phyloP scores from a whole-genome alignment of 2,113 vertebrate species.

The Barnardius zonarius region DNA sequence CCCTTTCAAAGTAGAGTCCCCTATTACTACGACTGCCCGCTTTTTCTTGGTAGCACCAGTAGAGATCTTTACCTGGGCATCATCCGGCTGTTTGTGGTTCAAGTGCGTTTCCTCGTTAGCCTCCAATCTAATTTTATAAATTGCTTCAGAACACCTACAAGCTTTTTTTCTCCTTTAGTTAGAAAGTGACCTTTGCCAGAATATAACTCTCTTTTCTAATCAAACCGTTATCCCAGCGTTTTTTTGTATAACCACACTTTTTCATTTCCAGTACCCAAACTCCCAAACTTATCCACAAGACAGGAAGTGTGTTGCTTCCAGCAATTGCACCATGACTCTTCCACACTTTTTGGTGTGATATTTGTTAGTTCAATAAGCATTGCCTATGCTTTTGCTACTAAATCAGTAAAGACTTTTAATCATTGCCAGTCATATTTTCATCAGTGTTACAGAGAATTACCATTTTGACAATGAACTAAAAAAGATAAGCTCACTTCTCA shows the following conservation, averaged over 20 bases:
- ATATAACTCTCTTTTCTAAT: neutral
- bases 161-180: neutral
- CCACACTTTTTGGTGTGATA: neutral
- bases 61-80: too few species aligned
- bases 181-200: neutral
- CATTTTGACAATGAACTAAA: neutral
- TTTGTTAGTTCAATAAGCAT: neutral
- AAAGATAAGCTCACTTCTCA: neutral
- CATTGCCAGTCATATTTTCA: neutral
- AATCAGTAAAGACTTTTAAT: neutral
- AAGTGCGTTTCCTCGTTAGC: too few species aligned
- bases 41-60: too few species aligned
- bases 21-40: too few species aligned
- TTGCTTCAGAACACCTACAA: neutral
- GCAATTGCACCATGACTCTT: neutral
- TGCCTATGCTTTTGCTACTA: neutral
- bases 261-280: slow-evolving; percentile 12
- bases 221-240: neutral
- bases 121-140: neutral
- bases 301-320: neutral
- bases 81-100: too few species aligned
- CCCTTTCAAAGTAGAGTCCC: too few species aligned
- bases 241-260: slow-evolving; percentile 28
- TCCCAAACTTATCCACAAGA: slow-evolving; percentile 22
- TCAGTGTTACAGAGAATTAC: neutral